Percentiles rank a stretch among this genome's conserved stretches.
phyloP scores from a whole-genome alignment of 2,113 vertebrate genomes.

The Paramormyrops kingsleyae region DNA sequence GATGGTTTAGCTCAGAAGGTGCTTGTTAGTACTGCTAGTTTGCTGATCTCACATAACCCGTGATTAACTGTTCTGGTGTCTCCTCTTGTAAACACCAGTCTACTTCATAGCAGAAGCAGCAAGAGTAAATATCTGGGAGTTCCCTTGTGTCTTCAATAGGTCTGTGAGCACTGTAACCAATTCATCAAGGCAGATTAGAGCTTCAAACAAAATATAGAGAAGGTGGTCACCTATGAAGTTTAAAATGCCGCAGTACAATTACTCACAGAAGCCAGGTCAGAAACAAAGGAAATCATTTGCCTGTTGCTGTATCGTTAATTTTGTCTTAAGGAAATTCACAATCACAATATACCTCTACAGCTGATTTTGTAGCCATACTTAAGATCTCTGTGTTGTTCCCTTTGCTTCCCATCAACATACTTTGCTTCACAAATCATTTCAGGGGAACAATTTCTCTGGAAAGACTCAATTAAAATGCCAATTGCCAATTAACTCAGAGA shows the following conservation, averaged over 20 bases:
- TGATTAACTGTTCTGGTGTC: not conserved
- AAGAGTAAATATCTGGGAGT: not conserved
- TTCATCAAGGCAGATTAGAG: not conserved
- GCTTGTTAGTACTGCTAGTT: constrained; percentile 32
- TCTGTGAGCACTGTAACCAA: not conserved
- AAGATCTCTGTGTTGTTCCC: not conserved
- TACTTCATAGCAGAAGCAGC: not conserved
- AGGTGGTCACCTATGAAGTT: not conserved
- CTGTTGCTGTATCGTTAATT: not conserved
- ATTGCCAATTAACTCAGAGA: constrained; percentile 1
- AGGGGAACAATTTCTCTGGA: not conserved
- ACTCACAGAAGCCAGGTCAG: not conserved
- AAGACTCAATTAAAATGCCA: constrained; percentile 1
- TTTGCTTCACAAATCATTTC: not conserved
- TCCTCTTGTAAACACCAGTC: constrained; percentile 16
- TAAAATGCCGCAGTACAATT: not conserved
- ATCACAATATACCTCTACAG: not conserved
- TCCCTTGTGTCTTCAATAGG: not conserved
- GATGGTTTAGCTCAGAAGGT: constrained; percentile 50
- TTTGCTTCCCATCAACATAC: not conserved
- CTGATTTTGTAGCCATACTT: not conserved
- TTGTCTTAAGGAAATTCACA: not conserved
- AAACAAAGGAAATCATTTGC: not conserved
- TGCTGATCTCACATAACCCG: constrained; percentile 16
- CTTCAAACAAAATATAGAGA: not conserved